These are phyloP conservation scores for Euthynnus affinis DNA, from an alignment of 2,797 vertebrate species.

Conservation along the genomic window DNA sequence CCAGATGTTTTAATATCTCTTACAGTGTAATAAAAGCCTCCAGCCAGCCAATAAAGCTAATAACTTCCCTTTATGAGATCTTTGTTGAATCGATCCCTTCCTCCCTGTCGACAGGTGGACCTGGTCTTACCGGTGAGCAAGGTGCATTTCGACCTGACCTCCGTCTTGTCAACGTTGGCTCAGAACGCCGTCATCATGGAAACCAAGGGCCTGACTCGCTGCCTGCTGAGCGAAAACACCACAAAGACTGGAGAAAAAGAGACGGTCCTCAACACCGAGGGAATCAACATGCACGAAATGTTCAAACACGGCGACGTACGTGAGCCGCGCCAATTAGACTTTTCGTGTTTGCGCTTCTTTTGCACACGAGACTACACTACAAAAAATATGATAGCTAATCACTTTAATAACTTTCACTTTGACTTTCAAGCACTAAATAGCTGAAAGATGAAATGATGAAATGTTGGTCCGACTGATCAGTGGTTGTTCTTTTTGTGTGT, in stretches of 20 bases:
- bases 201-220: conserved; percentile 92
- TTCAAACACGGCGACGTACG: conserved; percentile 91
- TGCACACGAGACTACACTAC: background rate
- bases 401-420: too few species aligned
- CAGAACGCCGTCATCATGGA: conserved; percentile 89
- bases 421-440: too few species aligned
- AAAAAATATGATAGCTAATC: too few species aligned
- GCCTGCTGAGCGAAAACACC: conserved; percentile 90
- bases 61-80: too few species aligned
- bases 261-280: conserved; percentile 91
- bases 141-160: conserved; percentile 93
- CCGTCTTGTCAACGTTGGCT: conserved; percentile 87
- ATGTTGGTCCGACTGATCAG: too few species aligned
- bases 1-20: too few species aligned
- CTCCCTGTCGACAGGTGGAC: conserved; percentile 82
- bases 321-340: background rate
- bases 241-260: conserved; percentile 84
- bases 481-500: too few species aligned
- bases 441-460: too few species aligned
- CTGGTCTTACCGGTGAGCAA: conserved; percentile 90
- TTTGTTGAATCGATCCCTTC: background rate
- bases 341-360: background rate
- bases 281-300: conserved; percentile 95
- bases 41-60: too few species aligned
- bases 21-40: too few species aligned